phyloP scores from a whole-genome alignment of 2,113 vertebrate species.

The Caranx melampygus region DNA sequence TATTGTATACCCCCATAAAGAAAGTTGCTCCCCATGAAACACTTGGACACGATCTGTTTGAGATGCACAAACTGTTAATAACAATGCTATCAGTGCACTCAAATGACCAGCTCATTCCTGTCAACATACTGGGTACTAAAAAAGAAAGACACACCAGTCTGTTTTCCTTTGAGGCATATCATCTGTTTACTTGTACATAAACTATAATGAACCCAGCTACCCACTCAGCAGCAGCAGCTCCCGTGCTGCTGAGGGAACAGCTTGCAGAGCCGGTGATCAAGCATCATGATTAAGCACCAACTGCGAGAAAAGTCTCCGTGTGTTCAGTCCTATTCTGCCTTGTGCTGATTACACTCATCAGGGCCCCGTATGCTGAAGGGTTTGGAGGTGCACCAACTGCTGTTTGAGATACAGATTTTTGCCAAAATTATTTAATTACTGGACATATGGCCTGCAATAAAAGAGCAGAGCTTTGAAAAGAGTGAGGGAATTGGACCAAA shows the following conservation, averaged over 20 bases:
- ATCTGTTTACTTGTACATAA: slow-evolving; percentile 72
- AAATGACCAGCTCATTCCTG: slow-evolving; percentile 15
- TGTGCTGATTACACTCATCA: slow-evolving; percentile 77
- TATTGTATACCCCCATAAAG: slow-evolving; percentile 1
- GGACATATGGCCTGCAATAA: slow-evolving; percentile 54
- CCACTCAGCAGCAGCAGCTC: slow-evolving; percentile 54
- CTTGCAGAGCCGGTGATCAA: slow-evolving; percentile 80
- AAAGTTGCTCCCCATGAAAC: slow-evolving; percentile 30
- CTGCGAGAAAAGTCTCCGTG: slow-evolving; percentile 75
- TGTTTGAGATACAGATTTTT: slow-evolving; percentile 58
- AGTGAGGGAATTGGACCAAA: neutral
- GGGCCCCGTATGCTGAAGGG: slow-evolving; percentile 66
- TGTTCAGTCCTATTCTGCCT: slow-evolving; percentile 75
- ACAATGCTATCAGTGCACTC: neutral
- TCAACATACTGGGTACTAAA: slow-evolving; percentile 27
- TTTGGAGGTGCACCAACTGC: slow-evolving; percentile 65
- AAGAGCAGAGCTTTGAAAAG: slow-evolving; percentile 17
- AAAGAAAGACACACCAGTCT: slow-evolving; percentile 28
- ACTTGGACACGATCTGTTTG: neutral
- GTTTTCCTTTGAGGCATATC: slow-evolving; percentile 57
- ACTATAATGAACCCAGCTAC: slow-evolving; percentile 68
- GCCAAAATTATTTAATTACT: slow-evolving; percentile 54
- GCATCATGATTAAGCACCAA: slow-evolving; percentile 81
- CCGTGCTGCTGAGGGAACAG: slow-evolving; percentile 68
- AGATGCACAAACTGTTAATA: neutral